A percentile compares a stretch with the other conserved stretches of the same genome.
Evolutionary conservation across 1,140 invertebrate genomes (phyloP).

Genomic region (Aleiodes sp.): DNA sequence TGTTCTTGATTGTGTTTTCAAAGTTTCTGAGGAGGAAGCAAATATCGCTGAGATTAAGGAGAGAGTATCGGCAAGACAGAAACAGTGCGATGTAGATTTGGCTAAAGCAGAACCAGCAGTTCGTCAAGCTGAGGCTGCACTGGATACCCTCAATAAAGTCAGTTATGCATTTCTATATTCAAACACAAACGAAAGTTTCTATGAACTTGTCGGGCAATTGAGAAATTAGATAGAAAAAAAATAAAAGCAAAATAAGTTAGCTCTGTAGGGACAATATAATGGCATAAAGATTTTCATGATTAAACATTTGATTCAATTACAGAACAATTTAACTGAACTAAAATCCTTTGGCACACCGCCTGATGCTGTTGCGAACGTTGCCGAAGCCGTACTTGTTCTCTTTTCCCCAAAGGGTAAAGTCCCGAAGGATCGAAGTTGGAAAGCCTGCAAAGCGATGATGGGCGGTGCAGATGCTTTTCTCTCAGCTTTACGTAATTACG

Average conservation of each 20-base stretch:
- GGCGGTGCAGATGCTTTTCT: slow-evolving; percentile 87
- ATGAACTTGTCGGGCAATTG: no score
- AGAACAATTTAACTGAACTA: slow-evolving; percentile 90
- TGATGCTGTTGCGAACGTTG: slow-evolving; percentile 84
- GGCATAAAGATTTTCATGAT: background rate
- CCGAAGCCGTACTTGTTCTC: slow-evolving; percentile 87
- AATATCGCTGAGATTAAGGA: slow-evolving; percentile 90
- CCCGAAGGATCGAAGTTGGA: slow-evolving; percentile 94
- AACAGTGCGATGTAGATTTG: slow-evolving; percentile 89
- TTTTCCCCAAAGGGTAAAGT: slow-evolving; percentile 87
- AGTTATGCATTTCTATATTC: slow-evolving; percentile 13
- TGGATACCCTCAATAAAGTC: slow-evolving; percentile 92
- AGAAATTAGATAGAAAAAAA: no score
- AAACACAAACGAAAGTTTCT: no score
- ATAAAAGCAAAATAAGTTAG: no score
- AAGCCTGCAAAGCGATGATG: slow-evolving; percentile 88
- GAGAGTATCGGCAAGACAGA: slow-evolving; percentile 84
- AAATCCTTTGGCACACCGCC: slow-evolving; percentile 91
- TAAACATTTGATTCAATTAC: slow-evolving; percentile 31
- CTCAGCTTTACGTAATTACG: slow-evolving; percentile 85
- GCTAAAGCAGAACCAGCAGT: slow-evolving; percentile 91
- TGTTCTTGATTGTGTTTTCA: slow-evolving; percentile 41
- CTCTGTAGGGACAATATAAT: background rate
- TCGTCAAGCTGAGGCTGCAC: slow-evolving; percentile 85
- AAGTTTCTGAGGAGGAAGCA: slow-evolving; percentile 83